Base-by-base conservation (phyloP, 2,888 invertebrate species). In the Pseudococcus jackbeardsleyi region DNA sequence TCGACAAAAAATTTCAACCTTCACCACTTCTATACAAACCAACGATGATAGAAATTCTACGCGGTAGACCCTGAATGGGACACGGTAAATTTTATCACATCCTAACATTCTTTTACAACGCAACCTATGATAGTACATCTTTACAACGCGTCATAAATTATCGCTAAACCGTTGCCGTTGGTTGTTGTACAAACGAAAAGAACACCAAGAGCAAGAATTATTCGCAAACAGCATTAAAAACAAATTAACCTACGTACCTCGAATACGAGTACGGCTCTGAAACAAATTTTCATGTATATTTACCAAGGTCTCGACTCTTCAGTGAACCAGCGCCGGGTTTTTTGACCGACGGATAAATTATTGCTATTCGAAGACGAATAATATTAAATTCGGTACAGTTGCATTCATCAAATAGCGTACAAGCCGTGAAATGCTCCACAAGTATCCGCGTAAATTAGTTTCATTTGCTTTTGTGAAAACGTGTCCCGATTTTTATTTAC, bases 401-500 rank as follows among this genome's bases (percentile, higher is more conserved):
- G 72, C 26, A 72, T 72, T 9, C 33, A 72, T 72, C 72, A 72
- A 72, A 72, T 72, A 72, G 33, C 15, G 15, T 33, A 72, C 72
- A 33, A 72, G 17, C 72, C 33, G 72, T 72, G 72, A 72, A 72
- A 72, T 72, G 39, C 72, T 72, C 72, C 33, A 72, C 72, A 72
- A 33, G 72, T 72, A 72, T 64, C 64, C 19, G 15, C 72, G 33
- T 72, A 72, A 72, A 72, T 72, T 72, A 72, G 72, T 72, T 72
- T 72, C 72, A 72, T 72, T 72, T 72, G 72, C 72, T 72, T 72
- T 72, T 33, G 72, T 72, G n/a, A 72, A 72, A 72, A 72, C 72
- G 72, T 72, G 72, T 72, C 72, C 72, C 72, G 72, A 72, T 72
- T 72, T 72, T 72, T 72, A 72, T 72, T 72, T 72, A 72, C 72